phyloP scores from a whole-genome alignment of 2,888 invertebrate species.

The Deroplatys truncata region DNA sequence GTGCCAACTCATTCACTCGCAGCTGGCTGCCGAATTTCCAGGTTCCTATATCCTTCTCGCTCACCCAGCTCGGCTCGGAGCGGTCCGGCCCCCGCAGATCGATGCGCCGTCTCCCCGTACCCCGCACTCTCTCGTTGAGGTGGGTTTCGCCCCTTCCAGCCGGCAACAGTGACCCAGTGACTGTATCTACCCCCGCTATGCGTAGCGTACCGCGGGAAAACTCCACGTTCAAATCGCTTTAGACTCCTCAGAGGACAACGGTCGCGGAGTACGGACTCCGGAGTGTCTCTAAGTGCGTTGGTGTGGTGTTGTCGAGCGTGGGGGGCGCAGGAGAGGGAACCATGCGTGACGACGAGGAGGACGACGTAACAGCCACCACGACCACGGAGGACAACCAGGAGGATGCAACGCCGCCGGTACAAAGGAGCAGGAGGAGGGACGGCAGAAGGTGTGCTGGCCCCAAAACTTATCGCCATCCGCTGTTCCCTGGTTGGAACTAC shows the following conservation, averaged over 20 bases:
- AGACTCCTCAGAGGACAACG: neutral
- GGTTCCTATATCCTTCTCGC: neutral
- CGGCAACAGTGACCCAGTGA: neutral
- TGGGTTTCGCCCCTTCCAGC: neutral
- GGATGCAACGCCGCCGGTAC: neutral
- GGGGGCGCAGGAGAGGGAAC: neutral
- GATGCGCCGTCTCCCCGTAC: neutral
- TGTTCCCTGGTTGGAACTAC: constrained; percentile 43
- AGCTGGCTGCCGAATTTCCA: constrained; percentile 1
- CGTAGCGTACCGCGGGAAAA: constrained; percentile 2
- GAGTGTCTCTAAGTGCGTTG: neutral
- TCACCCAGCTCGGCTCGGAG: constrained; percentile 8
- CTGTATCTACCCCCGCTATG: neutral
- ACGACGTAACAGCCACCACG: neutral
- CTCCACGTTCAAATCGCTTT: neutral
- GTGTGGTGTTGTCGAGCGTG: neutral
- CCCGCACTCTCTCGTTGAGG: neutral
- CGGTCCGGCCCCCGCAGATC: constrained; percentile 1
- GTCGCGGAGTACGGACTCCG: neutral
- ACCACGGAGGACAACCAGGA: neutral
- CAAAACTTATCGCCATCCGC: constrained; percentile 28
- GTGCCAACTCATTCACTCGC: neutral
- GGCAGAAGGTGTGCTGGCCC: neutral
- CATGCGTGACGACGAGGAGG: constrained; percentile 3
- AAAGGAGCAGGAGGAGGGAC: neutral